Conservation (phyloP, 1,140 invertebrate species). For the Lepidostoma basale region DNA sequence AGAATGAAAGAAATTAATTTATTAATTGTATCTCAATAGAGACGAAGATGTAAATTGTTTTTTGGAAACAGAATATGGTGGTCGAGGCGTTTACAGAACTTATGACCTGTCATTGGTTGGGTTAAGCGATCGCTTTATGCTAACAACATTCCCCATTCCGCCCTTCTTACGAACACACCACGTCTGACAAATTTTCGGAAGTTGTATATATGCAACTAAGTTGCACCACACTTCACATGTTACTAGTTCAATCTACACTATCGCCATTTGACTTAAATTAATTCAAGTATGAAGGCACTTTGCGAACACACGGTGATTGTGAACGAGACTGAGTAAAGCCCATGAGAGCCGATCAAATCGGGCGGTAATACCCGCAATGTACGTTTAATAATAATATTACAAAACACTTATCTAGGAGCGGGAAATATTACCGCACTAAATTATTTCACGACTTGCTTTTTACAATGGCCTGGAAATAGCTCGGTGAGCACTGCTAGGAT, state of each 20-base stretch:
- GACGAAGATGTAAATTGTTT: too few species aligned
- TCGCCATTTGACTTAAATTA: too few species aligned
- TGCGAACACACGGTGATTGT: not conserved
- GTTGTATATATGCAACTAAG: not conserved
- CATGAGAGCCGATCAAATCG: constrained; percentile 25
- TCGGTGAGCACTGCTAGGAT: too few species aligned
- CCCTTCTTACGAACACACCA: not conserved
- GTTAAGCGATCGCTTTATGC: too few species aligned
- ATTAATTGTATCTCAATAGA: too few species aligned
- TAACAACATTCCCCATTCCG: too few species aligned
- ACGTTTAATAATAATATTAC: constrained; percentile 20
- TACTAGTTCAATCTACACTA: too few species aligned
- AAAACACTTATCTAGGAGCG: constrained; percentile 16
- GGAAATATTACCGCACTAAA: not conserved
- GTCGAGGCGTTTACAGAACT: too few species aligned
- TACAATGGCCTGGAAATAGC: not conserved
- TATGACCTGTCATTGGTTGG: too few species aligned
- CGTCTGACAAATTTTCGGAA: not conserved
- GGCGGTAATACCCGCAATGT: constrained; percentile 14
- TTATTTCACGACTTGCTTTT: constrained; percentile 24
- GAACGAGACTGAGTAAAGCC: not conserved
- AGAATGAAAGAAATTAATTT: too few species aligned
- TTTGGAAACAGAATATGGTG: too few species aligned
- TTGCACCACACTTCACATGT: not conserved
- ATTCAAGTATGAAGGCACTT: too few species aligned